Conservation (phyloP, 1,140 invertebrate species). For the Oryzaephilus surinamensis region DNA sequence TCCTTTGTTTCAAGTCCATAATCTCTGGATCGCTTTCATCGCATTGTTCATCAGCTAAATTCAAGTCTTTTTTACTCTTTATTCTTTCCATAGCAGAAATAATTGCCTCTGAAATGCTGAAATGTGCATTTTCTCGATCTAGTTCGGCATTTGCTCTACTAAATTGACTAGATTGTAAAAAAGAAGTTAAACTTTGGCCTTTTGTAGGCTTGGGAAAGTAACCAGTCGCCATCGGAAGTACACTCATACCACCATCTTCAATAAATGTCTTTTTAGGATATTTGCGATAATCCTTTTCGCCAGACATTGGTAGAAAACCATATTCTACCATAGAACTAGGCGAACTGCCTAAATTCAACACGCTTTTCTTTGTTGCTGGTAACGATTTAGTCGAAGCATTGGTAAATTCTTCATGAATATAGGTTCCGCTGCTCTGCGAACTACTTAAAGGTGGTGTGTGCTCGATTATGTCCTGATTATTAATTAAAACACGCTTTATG, state of each 20-base stretch:
- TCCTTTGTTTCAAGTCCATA: slow-evolving; percentile 51
- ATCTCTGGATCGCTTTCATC: slow-evolving; percentile 63
- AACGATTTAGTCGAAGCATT: slow-evolving; percentile 14
- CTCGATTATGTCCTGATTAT: slow-evolving; percentile 31
- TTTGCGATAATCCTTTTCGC: slow-evolving; percentile 43
- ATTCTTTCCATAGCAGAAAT: slow-evolving; percentile 73
- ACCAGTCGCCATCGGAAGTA: slow-evolving; percentile 45
- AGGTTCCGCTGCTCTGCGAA: slow-evolving; percentile 18
- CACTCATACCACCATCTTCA: slow-evolving; percentile 48
- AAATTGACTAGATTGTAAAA: slow-evolving; percentile 62
- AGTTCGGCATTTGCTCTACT: slow-evolving; percentile 62
- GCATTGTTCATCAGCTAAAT: slow-evolving; percentile 38
- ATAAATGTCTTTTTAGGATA: slow-evolving; percentile 49
- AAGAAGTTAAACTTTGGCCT: slow-evolving; percentile 65
- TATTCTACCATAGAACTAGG: slow-evolving; percentile 29
- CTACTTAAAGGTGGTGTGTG: slow-evolving; percentile 26
- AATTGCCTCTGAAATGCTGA: slow-evolving; percentile 73
- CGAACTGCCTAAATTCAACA: slow-evolving; percentile 11
- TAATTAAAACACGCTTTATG: slow-evolving; percentile 25
- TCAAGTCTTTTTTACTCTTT: slow-evolving; percentile 35
- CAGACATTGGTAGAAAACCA: slow-evolving; percentile 36
- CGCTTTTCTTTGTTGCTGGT: slow-evolving; percentile 5
- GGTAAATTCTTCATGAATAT: slow-evolving; percentile 10
- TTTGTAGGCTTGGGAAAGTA: slow-evolving; percentile 53
- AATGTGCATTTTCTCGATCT: slow-evolving; percentile 80